Conservation (phyloP, 1,140 invertebrate species). For the Rhopalosiphum maidis region DNA sequence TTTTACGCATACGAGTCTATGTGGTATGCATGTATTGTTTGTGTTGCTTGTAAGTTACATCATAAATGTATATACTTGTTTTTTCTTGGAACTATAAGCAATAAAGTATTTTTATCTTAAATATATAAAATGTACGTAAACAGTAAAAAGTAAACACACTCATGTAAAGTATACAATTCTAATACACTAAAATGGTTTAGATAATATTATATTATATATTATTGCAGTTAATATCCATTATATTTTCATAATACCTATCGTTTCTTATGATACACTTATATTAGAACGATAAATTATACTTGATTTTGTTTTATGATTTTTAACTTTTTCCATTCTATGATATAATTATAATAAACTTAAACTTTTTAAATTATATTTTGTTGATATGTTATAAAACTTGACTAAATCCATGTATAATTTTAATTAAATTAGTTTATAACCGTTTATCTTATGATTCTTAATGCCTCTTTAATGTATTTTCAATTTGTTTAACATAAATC, state of each 20-base stretch:
- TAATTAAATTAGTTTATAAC: not conserved
- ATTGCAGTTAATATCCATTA: not conserved
- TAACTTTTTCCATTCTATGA: not conserved
- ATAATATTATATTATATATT: not conserved
- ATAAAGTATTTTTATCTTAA: not conserved
- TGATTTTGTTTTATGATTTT: not conserved
- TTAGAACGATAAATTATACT: not conserved
- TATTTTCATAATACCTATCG: not conserved
- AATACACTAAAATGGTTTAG: not conserved
- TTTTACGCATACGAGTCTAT: not conserved
- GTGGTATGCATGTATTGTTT: not conserved
- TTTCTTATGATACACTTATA: not conserved
- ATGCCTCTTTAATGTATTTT: not conserved
- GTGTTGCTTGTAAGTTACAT: not conserved
- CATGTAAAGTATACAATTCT: not conserved
- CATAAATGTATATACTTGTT: not conserved
- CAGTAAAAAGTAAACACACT: not conserved
- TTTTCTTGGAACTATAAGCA: not conserved
- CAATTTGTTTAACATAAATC: not conserved
- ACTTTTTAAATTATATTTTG: not conserved
- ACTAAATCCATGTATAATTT: not conserved
- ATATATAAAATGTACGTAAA: not conserved
- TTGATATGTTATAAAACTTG: not conserved
- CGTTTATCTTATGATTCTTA: not conserved
- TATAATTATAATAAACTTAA: not conserved